phyloP scores from a whole-genome alignment of 2,113 vertebrate genomes.

The Catharus fuscescens region DNA sequence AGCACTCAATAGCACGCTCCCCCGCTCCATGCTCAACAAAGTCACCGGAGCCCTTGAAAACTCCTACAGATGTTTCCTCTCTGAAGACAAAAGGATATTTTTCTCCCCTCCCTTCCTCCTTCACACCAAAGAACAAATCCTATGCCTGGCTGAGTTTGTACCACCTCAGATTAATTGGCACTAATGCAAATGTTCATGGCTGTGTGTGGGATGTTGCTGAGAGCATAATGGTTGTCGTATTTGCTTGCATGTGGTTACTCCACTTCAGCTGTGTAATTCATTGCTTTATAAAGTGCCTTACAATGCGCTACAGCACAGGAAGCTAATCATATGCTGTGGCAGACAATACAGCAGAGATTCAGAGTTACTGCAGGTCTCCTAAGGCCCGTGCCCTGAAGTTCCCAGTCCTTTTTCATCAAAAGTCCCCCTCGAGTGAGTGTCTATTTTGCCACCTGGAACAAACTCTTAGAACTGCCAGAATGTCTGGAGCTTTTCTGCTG shows the following conservation, averaged over 20 bases:
- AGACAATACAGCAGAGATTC: conserved; percentile 17
- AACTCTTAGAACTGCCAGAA: conserved; percentile 39
- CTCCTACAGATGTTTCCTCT: conserved; percentile 55
- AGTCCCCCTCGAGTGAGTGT: neutral
- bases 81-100: conserved; percentile 44
- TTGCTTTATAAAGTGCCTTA: conserved; percentile 47
- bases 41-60: conserved; percentile 37
- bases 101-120: conserved; percentile 40
- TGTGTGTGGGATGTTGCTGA: conserved; percentile 56
- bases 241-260: conserved; percentile 56
- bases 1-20: conserved; percentile 19
- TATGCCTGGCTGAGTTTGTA: conserved; percentile 39
- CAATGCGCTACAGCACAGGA: neutral
- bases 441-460: conserved; percentile 58
- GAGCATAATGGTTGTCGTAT: conserved; percentile 43
- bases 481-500: conserved; percentile 40
- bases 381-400: conserved; percentile 6
- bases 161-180: conserved; percentile 56
- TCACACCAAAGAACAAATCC: conserved; percentile 53
- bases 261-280: conserved; percentile 53
- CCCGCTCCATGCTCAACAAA: conserved; percentile 36
- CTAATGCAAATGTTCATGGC: conserved; percentile 41
- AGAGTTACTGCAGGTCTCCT: conserved; percentile 4
- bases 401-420: conserved; percentile 28
- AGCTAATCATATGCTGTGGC: neutral